A percentile compares a stretch with the other conserved stretches of the same genome.
These are phyloP conservation scores for Leptocoma aspasia DNA, from an alignment of 2,113 vertebrate species.

Conservation along the genomic window DNA sequence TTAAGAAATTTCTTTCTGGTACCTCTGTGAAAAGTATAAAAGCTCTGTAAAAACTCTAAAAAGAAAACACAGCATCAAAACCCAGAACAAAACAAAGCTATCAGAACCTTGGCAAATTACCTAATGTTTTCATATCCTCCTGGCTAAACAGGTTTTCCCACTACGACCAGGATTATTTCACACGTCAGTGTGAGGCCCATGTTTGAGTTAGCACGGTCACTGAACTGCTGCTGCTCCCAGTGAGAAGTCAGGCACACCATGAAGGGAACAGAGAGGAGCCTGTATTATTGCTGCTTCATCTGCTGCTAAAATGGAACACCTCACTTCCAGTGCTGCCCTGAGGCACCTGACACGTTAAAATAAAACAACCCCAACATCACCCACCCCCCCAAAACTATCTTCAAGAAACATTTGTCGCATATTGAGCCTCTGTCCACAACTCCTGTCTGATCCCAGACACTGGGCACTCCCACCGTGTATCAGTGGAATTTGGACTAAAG, in stretches of 20 bases:
- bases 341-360: background rate
- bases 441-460: background rate
- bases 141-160: slow-evolving; percentile 44
- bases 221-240: background rate
- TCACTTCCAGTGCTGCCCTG: background rate
- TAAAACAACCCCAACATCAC: background rate
- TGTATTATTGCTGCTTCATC: background rate
- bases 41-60: background rate
- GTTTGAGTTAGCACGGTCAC: background rate
- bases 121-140: background rate
- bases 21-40: background rate
- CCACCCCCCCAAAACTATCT: background rate
- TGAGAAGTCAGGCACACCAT: background rate
- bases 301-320: background rate
- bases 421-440: background rate
- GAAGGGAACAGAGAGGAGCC: background rate
- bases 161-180: background rate
- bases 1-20: background rate
- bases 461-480: background rate
- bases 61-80: background rate
- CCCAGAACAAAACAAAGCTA: background rate
- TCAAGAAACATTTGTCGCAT: background rate
- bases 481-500: background rate
- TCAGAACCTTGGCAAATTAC: background rate
- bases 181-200: background rate